These are phyloP conservation scores for Tenthredo mesomela DNA, from an alignment of 2,888 invertebrate species.

Conservation along the genomic window DNA sequence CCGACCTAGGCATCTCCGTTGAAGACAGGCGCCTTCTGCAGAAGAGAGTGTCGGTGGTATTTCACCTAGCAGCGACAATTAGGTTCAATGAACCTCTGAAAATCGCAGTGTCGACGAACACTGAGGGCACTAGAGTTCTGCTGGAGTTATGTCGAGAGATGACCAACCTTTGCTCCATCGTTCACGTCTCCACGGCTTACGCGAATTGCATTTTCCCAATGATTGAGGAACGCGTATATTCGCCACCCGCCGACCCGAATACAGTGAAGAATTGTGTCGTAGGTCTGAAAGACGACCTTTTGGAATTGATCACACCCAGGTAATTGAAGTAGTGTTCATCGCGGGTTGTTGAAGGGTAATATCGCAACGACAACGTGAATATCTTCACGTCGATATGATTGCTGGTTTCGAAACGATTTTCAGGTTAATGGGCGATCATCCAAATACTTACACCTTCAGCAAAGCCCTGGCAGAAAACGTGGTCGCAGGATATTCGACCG, in stretches of 20 bases:
- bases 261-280: neutral
- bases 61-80: conserved; percentile 86
- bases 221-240: conserved; percentile 89
- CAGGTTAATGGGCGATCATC: neutral
- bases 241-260: conserved; percentile 84
- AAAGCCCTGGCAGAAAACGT: conserved; percentile 14
- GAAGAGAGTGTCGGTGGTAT: conserved; percentile 87
- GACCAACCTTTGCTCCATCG: conserved; percentile 80
- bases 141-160: conserved; percentile 87
- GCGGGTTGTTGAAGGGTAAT: neutral
- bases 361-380: neutral
- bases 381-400: neutral
- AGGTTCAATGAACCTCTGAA: conserved; percentile 93
- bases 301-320: conserved; percentile 81
- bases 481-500: neutral
- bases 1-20: neutral
- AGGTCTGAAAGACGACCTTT: conserved; percentile 82
- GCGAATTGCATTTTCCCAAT: conserved; percentile 67
- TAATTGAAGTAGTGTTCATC: conserved; percentile 58
- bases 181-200: conserved; percentile 44
- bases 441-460: conserved; percentile 28
- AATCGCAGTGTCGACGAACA: conserved; percentile 92
- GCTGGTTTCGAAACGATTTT: neutral
- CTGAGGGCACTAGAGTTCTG: conserved; percentile 91
- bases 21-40: conserved; percentile 72